Base-by-base conservation (phyloP, 2,113 vertebrate species). In the Cariama cristata region DNA sequence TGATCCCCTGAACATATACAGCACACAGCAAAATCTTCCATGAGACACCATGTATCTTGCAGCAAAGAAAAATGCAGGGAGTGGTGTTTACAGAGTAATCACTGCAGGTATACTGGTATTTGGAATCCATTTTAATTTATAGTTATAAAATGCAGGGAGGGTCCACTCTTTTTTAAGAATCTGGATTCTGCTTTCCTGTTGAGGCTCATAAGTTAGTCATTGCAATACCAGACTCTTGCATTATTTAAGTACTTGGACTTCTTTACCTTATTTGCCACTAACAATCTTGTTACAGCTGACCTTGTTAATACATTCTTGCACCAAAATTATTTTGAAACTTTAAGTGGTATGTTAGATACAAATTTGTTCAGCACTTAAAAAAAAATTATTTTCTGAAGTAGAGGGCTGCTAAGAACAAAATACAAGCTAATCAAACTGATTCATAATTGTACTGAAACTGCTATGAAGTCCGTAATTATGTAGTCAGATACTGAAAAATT, bases 401-500 rank as follows among this genome's bases (percentile, higher is more conserved):
- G 19, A 64, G 17, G 49, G 12, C 77, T 93, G 75, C 50, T 84
- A 55, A 82, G 81, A 88, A 66, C 33, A 89, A 89, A 91, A 82
- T 76, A 45, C 11, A 86, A 83, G 85, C 32, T 74, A 42, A 84
- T 74, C 71, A 77, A 92, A 86, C 17, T 32, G 67, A 74, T 81
- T 87, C 23, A 35, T 77, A 90, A 55, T 83, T 80, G 27, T 66
- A 55, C 74, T 86, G 71, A 86, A 88, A 94, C 55, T 66, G 11
- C 82, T 80, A 17, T 50, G 19, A 90, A 71, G 38, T 88, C 52
- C 58, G 11, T 97, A 96, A 96, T 97, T 97, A 95, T 74, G 49
- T 67, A 92, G 88, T 93, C 88, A 97, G 85, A 50, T 86, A 77
- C 5, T 92, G 67, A 93, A 94, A 93, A 95, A 80, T 73, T 88